phyloP scores from a whole-genome alignment of 2,888 invertebrate species.

The Drosophila falleni region DNA sequence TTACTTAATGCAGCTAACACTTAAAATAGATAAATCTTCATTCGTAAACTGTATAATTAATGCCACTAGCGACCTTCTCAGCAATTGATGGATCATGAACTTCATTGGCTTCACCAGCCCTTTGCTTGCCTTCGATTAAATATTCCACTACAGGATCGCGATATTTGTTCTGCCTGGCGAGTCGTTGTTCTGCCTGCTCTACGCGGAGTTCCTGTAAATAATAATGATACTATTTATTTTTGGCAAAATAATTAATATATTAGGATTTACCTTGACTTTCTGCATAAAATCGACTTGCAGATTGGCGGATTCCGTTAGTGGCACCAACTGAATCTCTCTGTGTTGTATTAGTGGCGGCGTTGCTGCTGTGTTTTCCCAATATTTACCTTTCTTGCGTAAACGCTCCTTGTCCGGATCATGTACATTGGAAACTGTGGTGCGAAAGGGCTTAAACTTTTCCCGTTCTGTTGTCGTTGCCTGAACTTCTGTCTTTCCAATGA shows the following conservation, averaged over 20 bases:
- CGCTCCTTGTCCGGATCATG: conserved; percentile 84
- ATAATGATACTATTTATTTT: not conserved
- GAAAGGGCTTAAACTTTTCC: conserved; percentile 83
- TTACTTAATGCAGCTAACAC: not conserved
- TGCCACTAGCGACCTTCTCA: conserved; percentile 65
- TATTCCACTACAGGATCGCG: conserved; percentile 62
- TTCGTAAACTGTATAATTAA: conserved; percentile 70
- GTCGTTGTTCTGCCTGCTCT: conserved; percentile 81
- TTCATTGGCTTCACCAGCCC: conserved; percentile 73
- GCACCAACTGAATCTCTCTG: conserved; percentile 75
- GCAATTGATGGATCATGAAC: conserved; percentile 78
- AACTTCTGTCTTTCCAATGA: conserved; percentile 79
- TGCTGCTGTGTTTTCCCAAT: conserved; percentile 85
- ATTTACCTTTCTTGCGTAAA: conserved; percentile 75
- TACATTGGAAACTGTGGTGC: conserved; percentile 83
- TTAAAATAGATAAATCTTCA: conserved; percentile 24
- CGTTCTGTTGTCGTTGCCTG: conserved; percentile 42
- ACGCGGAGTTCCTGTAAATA: conserved; percentile 75
- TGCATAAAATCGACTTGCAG: conserved; percentile 80
- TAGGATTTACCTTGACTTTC: conserved; percentile 76
- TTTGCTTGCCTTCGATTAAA: conserved; percentile 76
- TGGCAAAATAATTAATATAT: not conserved
- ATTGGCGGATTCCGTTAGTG: conserved; percentile 82
- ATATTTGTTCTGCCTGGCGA: conserved; percentile 71
- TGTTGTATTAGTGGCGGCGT: conserved; percentile 84